Evolutionary conservation across 1,140 invertebrate species (phyloP), one percentile per base, ranked within the genome.

Genomic region (Samia ricini): DNA sequence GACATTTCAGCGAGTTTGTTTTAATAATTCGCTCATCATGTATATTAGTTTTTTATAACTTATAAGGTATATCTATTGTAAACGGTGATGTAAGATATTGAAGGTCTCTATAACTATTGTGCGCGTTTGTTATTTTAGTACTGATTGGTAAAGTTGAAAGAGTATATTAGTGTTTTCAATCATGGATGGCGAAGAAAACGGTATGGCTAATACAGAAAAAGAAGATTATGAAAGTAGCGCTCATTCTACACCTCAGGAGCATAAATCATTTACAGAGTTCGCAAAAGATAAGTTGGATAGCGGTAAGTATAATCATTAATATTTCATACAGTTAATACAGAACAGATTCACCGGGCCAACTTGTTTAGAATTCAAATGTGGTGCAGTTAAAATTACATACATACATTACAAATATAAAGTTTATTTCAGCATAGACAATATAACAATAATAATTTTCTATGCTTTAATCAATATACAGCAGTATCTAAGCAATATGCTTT

Each of bases 201-300:
- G 69, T 56, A 60, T 78, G 56, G 77, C 72, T 54, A 83, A 78
- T 64, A 61, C 77, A 68, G 88, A 88, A 23, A 89, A 85, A 65
- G 86, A 89, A 64, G 83, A 88, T 23, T 81, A 79, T 61, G 85
- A 81, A 66, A 83, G 76, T 60, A 90, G 88, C 70, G 75, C 86
- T 10, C 83, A 88, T 66, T 85, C 88, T 29, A 83, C 86, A 21
- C 88, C 86, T 7, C 83, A 88, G 66, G 88, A 90, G 72, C 85
- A 88, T 65, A 86, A 76, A 62, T 87, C 85, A 64, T 90, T 90
- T 66, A 81, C 88, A 24, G 88, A 90, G 72, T 87, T 88, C 64
- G 88, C 88, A 23, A 90, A 88, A 73, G 88, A 90, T 68, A 90
- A 90, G 66, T 65, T 90, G 51, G 88, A 90, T 71, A 90, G 88